These are phyloP conservation scores for Rhopalosiphum nymphaeae DNA, from an alignment of 2,888 invertebrate species.

Conservation along the genomic window DNA sequence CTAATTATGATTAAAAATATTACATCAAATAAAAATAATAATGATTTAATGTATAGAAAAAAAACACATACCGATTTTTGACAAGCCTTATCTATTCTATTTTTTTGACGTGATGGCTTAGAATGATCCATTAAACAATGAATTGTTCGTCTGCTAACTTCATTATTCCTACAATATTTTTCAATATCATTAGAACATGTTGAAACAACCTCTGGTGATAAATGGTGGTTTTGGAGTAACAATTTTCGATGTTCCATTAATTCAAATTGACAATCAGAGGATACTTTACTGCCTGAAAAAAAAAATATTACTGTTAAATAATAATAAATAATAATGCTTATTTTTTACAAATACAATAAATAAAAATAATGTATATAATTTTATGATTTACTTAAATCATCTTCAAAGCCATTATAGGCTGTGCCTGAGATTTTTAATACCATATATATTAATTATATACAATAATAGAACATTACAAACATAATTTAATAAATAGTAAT, in stretches of 20 bases:
- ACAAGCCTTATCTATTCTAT: conserved; percentile 79
- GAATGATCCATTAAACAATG: conserved; percentile 96
- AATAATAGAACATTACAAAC: too few species aligned
- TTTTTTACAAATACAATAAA: not conserved
- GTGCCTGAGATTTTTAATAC: not conserved
- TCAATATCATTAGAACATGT: conserved; percentile 88
- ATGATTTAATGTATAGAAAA: not conserved
- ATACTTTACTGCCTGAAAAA: conserved; percentile 74
- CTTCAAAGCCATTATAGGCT: not conserved
- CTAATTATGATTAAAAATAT: conserved; percentile 70
- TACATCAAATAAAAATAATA: not conserved
- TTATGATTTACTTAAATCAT: not conserved
- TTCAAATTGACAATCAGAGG: conserved; percentile 86
- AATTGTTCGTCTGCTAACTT: conserved; percentile 88
- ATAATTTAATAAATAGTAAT: not conserved
- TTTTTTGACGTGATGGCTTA: conserved; percentile 76
- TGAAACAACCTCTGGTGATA: conserved; percentile 93
- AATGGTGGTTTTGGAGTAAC: conserved; percentile 91
- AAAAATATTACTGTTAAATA: not conserved
- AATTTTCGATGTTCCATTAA: conserved; percentile 91
- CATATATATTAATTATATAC: too few species aligned
- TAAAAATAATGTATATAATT: not conserved
- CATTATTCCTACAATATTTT: conserved; percentile 80
- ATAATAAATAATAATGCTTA: not conserved
- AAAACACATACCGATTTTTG: conserved; percentile 77